Percentiles rank a stretch among this genome's conserved stretches.
These are phyloP conservation scores for Vimba vimba DNA, from an alignment of 2,113 vertebrate genomes.

Conservation along the genomic window DNA sequence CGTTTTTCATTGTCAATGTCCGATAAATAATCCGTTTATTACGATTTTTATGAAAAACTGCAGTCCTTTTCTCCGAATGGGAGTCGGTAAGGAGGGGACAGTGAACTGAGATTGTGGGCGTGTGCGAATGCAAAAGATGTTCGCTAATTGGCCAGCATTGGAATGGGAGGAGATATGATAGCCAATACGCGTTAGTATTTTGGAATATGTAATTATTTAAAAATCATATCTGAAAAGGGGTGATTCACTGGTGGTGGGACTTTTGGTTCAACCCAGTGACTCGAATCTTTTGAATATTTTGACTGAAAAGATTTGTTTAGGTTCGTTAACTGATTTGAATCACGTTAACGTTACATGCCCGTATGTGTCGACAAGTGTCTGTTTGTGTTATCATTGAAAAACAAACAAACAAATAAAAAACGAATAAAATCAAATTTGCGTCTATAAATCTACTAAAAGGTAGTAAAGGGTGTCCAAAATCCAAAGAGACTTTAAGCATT, in stretches of 20 bases:
- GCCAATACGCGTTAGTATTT: conserved; percentile 58
- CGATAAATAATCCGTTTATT: conserved; percentile 55
- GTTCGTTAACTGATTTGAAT: neutral
- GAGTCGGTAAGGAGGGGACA: conserved; percentile 50
- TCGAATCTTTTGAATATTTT: neutral
- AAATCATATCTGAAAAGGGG: neutral
- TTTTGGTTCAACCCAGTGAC: neutral
- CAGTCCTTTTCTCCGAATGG: conserved; percentile 41
- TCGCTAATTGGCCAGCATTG: conserved; percentile 57
- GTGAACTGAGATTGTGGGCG: conserved; percentile 40
- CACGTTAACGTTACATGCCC: neutral
- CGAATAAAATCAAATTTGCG: too few species aligned
- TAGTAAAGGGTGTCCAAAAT: too few species aligned
- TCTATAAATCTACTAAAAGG: too few species aligned
- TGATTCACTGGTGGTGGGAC: neutral
- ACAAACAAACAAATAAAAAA: too few species aligned
- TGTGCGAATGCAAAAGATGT: neutral
- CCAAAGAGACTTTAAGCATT: too few species aligned
- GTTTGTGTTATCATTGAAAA: too few species aligned
- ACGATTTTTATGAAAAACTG: conserved; percentile 41
- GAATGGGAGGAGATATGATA: conserved; percentile 59
- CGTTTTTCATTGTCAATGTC: conserved; percentile 66
- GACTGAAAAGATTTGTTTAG: neutral
- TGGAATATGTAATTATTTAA: conserved; percentile 41
- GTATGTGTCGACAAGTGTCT: neutral